Conservation (phyloP, 92 coral and sea anemone species). For the Zoanthus sociatus region DNA sequence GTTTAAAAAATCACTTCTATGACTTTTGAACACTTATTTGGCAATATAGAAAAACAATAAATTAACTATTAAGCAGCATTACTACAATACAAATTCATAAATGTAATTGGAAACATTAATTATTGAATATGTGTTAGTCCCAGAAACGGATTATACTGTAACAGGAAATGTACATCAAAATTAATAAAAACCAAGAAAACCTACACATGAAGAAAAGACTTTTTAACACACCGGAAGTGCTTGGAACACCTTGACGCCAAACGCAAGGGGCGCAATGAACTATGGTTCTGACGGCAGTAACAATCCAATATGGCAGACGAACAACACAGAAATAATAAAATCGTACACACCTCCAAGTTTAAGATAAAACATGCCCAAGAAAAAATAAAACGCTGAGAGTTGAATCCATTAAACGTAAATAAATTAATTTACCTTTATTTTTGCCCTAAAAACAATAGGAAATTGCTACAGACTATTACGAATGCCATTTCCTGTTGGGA, state of each 20-base stretch:
- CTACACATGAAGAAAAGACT: neutral
- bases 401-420: neutral
- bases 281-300: constrained; percentile 1
- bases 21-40: too few relatives aligned
- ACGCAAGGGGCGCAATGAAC: constrained; percentile 23
- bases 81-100: too few relatives aligned
- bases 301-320: constrained; percentile 51
- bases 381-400: neutral
- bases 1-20: too few relatives aligned
- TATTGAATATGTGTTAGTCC: too few relatives aligned
- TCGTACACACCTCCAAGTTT: constrained; percentile 14
- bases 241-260: constrained; percentile 9
- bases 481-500: constrained; percentile 39
- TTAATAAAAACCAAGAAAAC: neutral
- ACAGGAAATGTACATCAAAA: too few relatives aligned
- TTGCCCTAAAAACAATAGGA: neutral
- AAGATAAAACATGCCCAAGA: neutral
- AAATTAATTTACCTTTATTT: neutral
- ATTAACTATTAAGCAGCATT: too few relatives aligned
- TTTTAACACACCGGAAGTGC: constrained; percentile 16
- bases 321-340: constrained; percentile 1
- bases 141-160: too few relatives aligned
- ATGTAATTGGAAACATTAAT: too few relatives aligned
- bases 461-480: neutral
- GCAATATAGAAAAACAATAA: too few relatives aligned